phyloP scores from a whole-genome alignment of 2,888 invertebrate genomes.

The Eupsilia transversa region DNA sequence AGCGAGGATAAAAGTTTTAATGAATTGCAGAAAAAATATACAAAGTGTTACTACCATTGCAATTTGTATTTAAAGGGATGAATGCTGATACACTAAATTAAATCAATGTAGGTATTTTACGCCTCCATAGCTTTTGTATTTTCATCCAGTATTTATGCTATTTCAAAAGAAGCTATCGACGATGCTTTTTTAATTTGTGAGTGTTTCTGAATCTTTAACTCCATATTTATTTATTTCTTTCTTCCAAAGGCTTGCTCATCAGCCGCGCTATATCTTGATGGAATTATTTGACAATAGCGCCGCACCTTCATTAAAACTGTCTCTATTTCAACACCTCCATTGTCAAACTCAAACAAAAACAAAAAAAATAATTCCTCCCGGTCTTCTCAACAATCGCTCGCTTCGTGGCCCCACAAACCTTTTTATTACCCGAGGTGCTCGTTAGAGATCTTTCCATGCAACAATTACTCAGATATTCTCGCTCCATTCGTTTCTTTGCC shows the following conservation, averaged over 20 bases:
- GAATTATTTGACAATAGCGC: constrained; percentile 38
- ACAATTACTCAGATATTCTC: constrained; percentile 81
- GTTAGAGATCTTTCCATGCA: constrained; percentile 81
- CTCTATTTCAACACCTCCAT: constrained; percentile 50
- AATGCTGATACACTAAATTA: not conserved
- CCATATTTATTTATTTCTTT: not conserved
- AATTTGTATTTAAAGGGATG: constrained; percentile 1
- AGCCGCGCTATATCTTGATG: constrained; percentile 42
- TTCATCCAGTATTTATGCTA: no score
- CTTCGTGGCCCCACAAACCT: constrained; percentile 61
- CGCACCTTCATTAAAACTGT: constrained; percentile 55
- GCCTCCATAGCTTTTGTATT: not conserved
- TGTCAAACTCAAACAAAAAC: constrained; percentile 53
- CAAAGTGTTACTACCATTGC: not conserved
- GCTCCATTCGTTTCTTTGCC: constrained; percentile 73
- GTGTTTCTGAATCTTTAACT: not conserved
- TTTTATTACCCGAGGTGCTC: constrained; percentile 73
- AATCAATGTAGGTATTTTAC: not conserved
- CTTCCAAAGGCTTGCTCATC: constrained; percentile 32
- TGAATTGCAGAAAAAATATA: not conserved
- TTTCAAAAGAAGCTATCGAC: not conserved
- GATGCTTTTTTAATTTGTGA: not conserved
- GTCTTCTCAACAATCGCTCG: constrained; percentile 55
- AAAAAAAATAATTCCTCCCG: constrained; percentile 44
- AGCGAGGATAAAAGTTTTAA: constrained; percentile 11